These are phyloP conservation scores for Andricus curvator DNA, from an alignment of 2,888 invertebrate species.

Conservation along the genomic window DNA sequence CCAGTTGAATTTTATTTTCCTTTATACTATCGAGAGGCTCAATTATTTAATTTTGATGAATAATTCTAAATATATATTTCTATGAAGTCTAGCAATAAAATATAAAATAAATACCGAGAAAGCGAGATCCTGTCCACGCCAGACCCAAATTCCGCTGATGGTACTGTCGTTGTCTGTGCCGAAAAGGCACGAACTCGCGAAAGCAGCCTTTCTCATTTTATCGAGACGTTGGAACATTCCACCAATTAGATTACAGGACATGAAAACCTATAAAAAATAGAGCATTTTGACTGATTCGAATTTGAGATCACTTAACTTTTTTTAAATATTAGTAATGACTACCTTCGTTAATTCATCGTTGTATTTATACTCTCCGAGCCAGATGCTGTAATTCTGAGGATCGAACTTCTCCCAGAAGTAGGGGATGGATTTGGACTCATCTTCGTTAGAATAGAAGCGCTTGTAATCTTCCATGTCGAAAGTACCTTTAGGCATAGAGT, in stretches of 20 bases:
- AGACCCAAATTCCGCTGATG: constrained; percentile 98
- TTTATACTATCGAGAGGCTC: too few species aligned
- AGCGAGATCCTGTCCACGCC: constrained; percentile 96
- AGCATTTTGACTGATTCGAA: background rate
- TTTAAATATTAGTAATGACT: constrained; percentile 39
- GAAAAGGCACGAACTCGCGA: constrained; percentile 96
- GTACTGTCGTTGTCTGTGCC: constrained; percentile 94
- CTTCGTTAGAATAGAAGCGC: constrained; percentile 97
- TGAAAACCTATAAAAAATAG: constrained; percentile 84
- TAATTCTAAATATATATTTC: too few species aligned
- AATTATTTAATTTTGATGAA: too few species aligned
- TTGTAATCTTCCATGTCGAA: constrained; percentile 99
- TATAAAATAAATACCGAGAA: constrained; percentile 82
- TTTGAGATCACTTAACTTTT: background rate
- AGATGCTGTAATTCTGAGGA: constrained; percentile 96
- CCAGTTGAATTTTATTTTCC: too few species aligned
- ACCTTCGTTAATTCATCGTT: constrained; percentile 91
- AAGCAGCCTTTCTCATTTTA: constrained; percentile 98
- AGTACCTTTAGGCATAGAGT: constrained; percentile 91
- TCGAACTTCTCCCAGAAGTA: constrained; percentile 99
- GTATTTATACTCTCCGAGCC: constrained; percentile 98
- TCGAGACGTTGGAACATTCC: constrained; percentile 99
- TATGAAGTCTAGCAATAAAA: background rate
- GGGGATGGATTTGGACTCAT: constrained; percentile 94
- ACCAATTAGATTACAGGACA: constrained; percentile 98